Conservation (phyloP, 2,113 vertebrate species). For the Otus sunia region DNA sequence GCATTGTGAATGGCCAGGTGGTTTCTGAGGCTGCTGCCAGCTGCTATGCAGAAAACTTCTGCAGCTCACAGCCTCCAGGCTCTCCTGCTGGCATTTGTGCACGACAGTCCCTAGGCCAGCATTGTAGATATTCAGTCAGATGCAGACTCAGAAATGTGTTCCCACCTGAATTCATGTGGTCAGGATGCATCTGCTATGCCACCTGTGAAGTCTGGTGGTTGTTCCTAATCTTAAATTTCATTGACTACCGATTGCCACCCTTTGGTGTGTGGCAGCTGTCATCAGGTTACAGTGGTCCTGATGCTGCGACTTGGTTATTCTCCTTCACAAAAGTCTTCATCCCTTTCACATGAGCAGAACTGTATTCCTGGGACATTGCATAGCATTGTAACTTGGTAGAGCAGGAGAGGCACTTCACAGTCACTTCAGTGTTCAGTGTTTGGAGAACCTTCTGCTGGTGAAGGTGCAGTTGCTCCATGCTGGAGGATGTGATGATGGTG, state of each 20-base stretch:
- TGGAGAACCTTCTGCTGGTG: background rate
- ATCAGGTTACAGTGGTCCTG: background rate
- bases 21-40: background rate
- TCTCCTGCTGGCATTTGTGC: background rate
- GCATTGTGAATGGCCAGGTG: background rate
- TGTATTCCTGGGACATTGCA: background rate
- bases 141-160: background rate
- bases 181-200: background rate
- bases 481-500: background rate
- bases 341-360: background rate
- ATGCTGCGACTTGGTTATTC: background rate
- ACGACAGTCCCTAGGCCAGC: background rate
- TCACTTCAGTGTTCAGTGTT: background rate
- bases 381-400: background rate
- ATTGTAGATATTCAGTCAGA: background rate
- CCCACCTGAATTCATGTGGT: background rate
- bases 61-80: background rate
- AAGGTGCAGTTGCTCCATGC: background rate
- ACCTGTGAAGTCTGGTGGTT: background rate
- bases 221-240: background rate
- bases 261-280: background rate
- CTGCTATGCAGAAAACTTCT: background rate
- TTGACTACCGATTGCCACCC: background rate
- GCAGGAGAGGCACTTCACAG: background rate
- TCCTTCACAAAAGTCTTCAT: background rate